phyloP scores from a whole-genome alignment of 2,888 invertebrate species.

The Carpatolechia fugitivella region DNA sequence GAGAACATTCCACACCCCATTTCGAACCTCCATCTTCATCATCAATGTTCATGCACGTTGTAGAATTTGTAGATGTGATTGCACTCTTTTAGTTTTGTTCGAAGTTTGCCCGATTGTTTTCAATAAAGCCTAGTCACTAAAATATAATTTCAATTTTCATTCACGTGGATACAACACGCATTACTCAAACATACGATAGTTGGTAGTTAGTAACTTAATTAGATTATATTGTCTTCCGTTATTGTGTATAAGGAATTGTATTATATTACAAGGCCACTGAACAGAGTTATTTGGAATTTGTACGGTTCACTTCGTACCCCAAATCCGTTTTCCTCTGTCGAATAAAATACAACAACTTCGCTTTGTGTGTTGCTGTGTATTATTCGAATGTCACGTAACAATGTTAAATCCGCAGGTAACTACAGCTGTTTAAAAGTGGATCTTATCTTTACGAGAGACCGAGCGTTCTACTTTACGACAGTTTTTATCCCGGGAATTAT shows the following conservation, averaged over 20 bases:
- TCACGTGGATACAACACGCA: conserved; percentile 72
- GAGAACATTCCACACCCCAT: conserved; percentile 33
- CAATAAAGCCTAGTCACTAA: not conserved
- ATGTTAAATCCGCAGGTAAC: conserved; percentile 84
- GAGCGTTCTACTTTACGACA: conserved; percentile 94
- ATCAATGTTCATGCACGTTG: conserved; percentile 53
- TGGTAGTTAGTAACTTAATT: conserved; percentile 42
- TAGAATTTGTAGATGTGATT: conserved; percentile 34
- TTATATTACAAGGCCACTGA: conserved; percentile 74
- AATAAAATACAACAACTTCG: conserved; percentile 32
- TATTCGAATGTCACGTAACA: conserved; percentile 53
- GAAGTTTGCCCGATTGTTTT: conserved; percentile 10
- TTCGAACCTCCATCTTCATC: conserved; percentile 27
- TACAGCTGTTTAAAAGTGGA: conserved; percentile 94
- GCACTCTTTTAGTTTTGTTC: conserved; percentile 47
- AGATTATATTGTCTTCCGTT: conserved; percentile 45
- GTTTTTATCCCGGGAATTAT: conserved; percentile 95
- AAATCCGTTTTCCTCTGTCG: conserved; percentile 34
- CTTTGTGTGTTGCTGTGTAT: conserved; percentile 27
- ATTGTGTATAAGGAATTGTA: conserved; percentile 44
- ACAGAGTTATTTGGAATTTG: conserved; percentile 77
- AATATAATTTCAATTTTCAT: conserved; percentile 20
- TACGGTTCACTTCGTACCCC: conserved; percentile 36
- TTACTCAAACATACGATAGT: conserved; percentile 74
- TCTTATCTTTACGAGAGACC: conserved; percentile 91